Evolutionary conservation across 1,140 invertebrate species (phyloP).

Genomic region (Cecropterus lyciades): DNA sequence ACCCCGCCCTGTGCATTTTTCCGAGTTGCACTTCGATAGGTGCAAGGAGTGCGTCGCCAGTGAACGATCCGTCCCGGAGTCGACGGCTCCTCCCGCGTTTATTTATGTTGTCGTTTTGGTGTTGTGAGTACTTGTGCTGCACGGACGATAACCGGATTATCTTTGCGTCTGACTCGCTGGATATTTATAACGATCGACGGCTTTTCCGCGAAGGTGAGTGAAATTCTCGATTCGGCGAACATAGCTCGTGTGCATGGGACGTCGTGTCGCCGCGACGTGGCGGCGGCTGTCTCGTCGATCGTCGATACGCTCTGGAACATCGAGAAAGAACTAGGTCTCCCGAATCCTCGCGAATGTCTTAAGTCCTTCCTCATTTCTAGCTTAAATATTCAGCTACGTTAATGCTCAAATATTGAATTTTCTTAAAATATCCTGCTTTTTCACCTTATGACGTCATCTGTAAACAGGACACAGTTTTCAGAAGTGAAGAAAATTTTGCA

Average conservation of each 20-base stretch:
- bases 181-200: slow-evolving; percentile 74
- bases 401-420: slow-evolving; percentile 15
- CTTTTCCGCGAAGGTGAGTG: slow-evolving; percentile 75
- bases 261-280: slow-evolving; percentile 70
- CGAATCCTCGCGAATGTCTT: slow-evolving; percentile 18
- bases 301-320: slow-evolving; percentile 61
- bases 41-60: slow-evolving; percentile 64
- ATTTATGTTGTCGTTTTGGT: slow-evolving; percentile 83
- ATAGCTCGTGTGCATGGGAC: slow-evolving; percentile 46
- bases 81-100: slow-evolving; percentile 70
- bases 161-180: slow-evolving; percentile 76
- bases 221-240: slow-evolving; percentile 62
- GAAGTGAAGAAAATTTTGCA: slow-evolving; percentile 32
- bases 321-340: slow-evolving; percentile 35
- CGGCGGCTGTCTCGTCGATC: slow-evolving; percentile 66
- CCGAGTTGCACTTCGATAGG: slow-evolving; percentile 72
- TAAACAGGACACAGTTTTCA: slow-evolving; percentile 44
- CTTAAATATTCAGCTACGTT: neutral
- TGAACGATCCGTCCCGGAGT: slow-evolving; percentile 48
- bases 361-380: neutral
- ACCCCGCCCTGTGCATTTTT: slow-evolving; percentile 81
- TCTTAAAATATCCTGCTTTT: slow-evolving; percentile 29
- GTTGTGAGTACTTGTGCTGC: slow-evolving; percentile 83
- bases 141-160: slow-evolving; percentile 82
- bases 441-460: slow-evolving; percentile 50